Conservation (phyloP, 2,113 vertebrate genomes). For the Aramus guarauna region DNA sequence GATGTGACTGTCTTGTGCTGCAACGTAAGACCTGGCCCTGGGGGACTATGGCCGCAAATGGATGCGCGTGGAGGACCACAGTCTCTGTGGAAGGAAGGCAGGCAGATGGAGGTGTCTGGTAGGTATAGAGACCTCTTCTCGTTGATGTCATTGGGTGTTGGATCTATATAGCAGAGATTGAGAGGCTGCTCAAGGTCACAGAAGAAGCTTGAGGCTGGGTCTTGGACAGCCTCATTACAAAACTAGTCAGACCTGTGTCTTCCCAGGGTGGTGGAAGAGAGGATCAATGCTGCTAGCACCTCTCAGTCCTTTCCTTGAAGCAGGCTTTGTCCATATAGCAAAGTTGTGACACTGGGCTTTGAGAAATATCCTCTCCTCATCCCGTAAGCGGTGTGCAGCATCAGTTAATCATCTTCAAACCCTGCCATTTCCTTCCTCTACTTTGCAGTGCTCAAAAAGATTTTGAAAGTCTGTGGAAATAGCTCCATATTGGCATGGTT, state of each 20-base stretch:
- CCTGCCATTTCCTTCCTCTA: not conserved
- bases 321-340: not conserved
- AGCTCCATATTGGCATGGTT: not conserved
- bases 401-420: accelerated
- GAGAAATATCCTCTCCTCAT: not conserved
- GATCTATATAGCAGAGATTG: not conserved
- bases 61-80: not conserved
- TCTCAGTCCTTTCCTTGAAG: not conserved
- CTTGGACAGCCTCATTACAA: not conserved
- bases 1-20: not conserved
- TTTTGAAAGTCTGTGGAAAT: not conserved
- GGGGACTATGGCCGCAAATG: not conserved
- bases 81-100: not conserved
- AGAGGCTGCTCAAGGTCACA: not conserved
- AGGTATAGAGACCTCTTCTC: not conserved
- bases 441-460: not conserved
- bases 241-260: not conserved
- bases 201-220: not conserved
- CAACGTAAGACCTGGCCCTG: not conserved
- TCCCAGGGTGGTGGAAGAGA: not conserved
- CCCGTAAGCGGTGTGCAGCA: not conserved
- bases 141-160: not conserved
- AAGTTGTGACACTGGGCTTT: not conserved
- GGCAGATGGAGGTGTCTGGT: not conserved
- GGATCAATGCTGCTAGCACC: not conserved